Base-by-base conservation (phyloP, 2,797 vertebrate genomes). In the Sparidentex hasta region DNA sequence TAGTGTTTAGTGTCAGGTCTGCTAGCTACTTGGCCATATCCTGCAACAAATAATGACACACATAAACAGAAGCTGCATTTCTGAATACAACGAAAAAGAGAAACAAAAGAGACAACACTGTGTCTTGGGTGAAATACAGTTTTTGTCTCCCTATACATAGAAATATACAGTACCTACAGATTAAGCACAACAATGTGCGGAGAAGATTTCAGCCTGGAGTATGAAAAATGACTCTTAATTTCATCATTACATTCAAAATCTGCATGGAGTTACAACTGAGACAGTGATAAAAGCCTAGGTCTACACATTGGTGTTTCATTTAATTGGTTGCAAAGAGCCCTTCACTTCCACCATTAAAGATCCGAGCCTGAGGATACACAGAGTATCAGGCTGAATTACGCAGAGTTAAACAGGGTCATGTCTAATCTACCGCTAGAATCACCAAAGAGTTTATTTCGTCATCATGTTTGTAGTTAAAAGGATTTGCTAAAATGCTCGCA, bases 311-410 rank as follows among this genome's bases (percentile, higher is more conserved):
- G 65, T 71, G 74, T 85, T 89, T 73, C 20, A 65, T 82, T 77
- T 91, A 91, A 92, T 88, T 92, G 88, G 87, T 86, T 91, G 89
- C 86, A 89, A 87, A 85, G 78, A 86, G 86, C 80, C 46, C 82
- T 82, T 90, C 87, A 79, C 50, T 80, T 85, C 64, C 82, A 83
- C 63, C 82, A 74, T 74, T 85, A 82, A 81, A 86, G 74, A 87
- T 79, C 58, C 13, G 20, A 83, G 87, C 83, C 82, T 54, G 71
- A 85, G 74, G 85, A 87, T 64, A 65, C 29, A 52, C 56, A 41
- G 29, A 75, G 29, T 70, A 79, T 78, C 74, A 57, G 78, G 27
- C 56, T 73, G 69, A 78, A 82, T 83, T 75, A 85, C 72, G 65
- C 8, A 11, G 65, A 68, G 51, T 79, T 82, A 83, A 90, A 89